phyloP scores from a whole-genome alignment of 2,797 vertebrate species.

The Halcyon leucocephala region DNA sequence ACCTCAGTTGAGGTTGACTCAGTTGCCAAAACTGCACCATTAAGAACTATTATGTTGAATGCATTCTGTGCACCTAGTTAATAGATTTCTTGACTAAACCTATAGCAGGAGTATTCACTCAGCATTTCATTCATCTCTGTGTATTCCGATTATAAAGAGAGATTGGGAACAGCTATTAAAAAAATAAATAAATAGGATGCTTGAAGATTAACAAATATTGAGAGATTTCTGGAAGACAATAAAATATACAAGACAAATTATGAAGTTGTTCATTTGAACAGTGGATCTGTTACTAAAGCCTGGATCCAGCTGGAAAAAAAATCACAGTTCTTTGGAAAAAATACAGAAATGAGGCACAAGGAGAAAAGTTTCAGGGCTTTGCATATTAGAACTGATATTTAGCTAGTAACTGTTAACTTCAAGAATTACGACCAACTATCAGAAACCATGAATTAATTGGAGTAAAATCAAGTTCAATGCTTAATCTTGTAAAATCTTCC shows the following conservation, averaged over 20 bases:
- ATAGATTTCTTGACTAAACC: not conserved
- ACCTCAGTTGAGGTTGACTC: not conserved
- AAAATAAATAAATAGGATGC: not conserved
- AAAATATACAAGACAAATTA: not conserved
- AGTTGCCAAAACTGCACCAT: not conserved
- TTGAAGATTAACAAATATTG: not conserved
- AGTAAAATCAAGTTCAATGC: not conserved
- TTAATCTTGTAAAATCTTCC: not conserved
- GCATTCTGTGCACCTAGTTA: not conserved
- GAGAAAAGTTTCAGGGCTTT: not conserved
- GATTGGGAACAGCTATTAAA: not conserved
- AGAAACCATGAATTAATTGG: not conserved
- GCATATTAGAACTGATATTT: not conserved
- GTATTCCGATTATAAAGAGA: not conserved
- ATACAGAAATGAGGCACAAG: not conserved
- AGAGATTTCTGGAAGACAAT: not conserved
- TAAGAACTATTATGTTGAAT: not conserved
- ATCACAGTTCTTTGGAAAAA: not conserved
- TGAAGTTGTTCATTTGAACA: not conserved
- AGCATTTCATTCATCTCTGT: not conserved
- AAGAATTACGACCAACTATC: not conserved
- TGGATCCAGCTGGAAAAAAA: not conserved
- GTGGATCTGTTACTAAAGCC: not conserved
- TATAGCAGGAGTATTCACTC: not conserved
- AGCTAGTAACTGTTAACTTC: not conserved